Evolutionary conservation across 2,113 vertebrate species (phyloP), one percentile per base, ranked within the genome.

Genomic region (Aptenodytes patagonicus): DNA sequence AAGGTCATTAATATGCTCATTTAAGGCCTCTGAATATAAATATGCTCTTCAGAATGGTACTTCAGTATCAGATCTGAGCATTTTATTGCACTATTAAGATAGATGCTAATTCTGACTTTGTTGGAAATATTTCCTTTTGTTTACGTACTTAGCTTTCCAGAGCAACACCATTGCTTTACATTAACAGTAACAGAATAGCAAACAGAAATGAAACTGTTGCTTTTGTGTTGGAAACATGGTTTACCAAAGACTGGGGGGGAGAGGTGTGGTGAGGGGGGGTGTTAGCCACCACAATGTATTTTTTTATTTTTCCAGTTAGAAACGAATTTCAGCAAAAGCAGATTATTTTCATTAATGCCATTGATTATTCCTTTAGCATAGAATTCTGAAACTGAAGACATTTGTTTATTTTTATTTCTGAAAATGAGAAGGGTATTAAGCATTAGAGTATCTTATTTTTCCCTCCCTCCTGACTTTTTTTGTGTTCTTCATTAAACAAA

Each of bases 201-300:
- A 87, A 68, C 3, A 72, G 54, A 91, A 94, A 89, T 49, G 38
- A 36, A 83, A n/a, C 24, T 42, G 15, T 28, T 54, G 8, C 1
- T 65, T 75, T 68, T 52, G 24, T n/a, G 13, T 40, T n/a, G 47
- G 22, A 82, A 90, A 51, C 3, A 22, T 3, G 12, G 55, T 65
- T 78, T 62, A 42, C 22, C 24, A 49, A 65, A 70, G 51, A 36
- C 7, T 44, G 3, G 4, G 4, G 18, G 7, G 6, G 2, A 16
- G 24, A 17, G 20, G 2, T 7, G 18, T 0, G 6, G 14, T 62
- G 10, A 70, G 8, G 18, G 17, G 17, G 2, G 3, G 12, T 46
- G 13, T 62, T 32, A 57, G 7, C 17, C 40, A 87, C 4, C 15
- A 65, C 4, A 62, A 16, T 9, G 7, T 29, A 3, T 28, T 40